phyloP scores from a whole-genome alignment of 2,888 invertebrate species.

The Pterobdella sp. region DNA sequence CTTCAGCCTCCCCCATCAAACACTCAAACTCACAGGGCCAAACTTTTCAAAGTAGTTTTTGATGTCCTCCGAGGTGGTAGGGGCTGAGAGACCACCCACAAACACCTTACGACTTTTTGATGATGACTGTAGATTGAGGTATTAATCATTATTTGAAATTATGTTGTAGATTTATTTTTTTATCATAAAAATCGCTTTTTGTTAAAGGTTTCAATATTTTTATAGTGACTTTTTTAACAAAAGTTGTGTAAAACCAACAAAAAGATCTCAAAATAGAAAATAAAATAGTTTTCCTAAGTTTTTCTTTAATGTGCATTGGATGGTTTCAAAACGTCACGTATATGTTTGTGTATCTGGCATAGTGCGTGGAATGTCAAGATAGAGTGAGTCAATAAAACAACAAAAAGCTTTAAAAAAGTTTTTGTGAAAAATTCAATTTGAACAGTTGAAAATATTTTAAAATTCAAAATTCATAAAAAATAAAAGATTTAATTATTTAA shows the following conservation, averaged over 20 bases:
- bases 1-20: too few species aligned
- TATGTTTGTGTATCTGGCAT: neutral
- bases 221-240: neutral
- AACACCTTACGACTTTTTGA: conserved; percentile 98
- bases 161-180: neutral
- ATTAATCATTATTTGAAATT: neutral
- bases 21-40: conserved; percentile 80
- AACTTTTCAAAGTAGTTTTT: conserved; percentile 99
- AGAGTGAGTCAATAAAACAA: too few species aligned
- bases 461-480: too few species aligned
- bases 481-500: too few species aligned
- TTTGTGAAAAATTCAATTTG: too few species aligned
- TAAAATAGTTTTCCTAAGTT: neutral
- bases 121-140: neutral
- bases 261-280: neutral
- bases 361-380: neutral
- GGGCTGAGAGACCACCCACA: conserved; percentile 97
- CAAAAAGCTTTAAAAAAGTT: too few species aligned
- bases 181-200: neutral
- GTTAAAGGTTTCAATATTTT: neutral
- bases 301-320: neutral
- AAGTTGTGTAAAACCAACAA: neutral
- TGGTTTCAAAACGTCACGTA: neutral
- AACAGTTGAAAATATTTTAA: too few species aligned
- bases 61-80: conserved; percentile 97